Evolutionary conservation across 2,888 invertebrate genomes (phyloP).

Genomic region (Metallyticus violacea): DNA sequence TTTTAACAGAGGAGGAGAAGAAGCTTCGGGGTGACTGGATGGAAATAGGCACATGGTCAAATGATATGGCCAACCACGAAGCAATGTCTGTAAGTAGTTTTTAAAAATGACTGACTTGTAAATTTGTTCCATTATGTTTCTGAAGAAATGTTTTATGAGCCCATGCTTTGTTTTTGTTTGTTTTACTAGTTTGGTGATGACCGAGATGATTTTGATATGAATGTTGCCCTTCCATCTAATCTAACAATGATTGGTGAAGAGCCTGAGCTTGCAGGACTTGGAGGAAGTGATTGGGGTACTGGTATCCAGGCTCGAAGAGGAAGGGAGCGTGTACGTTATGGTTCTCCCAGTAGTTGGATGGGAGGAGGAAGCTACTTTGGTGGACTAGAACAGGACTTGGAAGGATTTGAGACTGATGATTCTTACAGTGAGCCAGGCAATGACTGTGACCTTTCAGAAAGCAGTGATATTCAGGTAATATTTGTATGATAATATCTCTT

Average conservation of each 20-base stretch:
- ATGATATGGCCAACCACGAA: conserved; percentile 70
- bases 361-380: conserved; percentile 42
- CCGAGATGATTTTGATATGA: conserved; percentile 36
- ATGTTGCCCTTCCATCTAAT: conserved; percentile 57
- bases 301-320: conserved; percentile 37
- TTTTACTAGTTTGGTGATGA: conserved; percentile 12
- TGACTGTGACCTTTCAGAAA: conserved; percentile 46
- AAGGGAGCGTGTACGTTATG: conserved; percentile 45
- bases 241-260: conserved; percentile 52
- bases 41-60: conserved; percentile 89
- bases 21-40: conserved; percentile 56
- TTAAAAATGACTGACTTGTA: not conserved
- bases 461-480: conserved; percentile 42
- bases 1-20: conserved; percentile 45
- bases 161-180: not conserved
- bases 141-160: too few relatives aligned
- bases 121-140: too few relatives aligned
- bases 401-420: conserved; percentile 53
- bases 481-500: too few relatives aligned
- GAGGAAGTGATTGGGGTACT: conserved; percentile 38
- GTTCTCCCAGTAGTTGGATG: conserved; percentile 54
- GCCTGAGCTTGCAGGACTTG: conserved; percentile 22
- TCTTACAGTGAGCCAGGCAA: conserved; percentile 42
- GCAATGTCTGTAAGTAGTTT: conserved; percentile 33
- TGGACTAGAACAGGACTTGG: conserved; percentile 46